A percentile compares a stretch with the other conserved stretches of the same genome.
Evolutionary conservation across 2,113 vertebrate species (phyloP).

Genomic region (Rhegmatorhina hoffmannsi): DNA sequence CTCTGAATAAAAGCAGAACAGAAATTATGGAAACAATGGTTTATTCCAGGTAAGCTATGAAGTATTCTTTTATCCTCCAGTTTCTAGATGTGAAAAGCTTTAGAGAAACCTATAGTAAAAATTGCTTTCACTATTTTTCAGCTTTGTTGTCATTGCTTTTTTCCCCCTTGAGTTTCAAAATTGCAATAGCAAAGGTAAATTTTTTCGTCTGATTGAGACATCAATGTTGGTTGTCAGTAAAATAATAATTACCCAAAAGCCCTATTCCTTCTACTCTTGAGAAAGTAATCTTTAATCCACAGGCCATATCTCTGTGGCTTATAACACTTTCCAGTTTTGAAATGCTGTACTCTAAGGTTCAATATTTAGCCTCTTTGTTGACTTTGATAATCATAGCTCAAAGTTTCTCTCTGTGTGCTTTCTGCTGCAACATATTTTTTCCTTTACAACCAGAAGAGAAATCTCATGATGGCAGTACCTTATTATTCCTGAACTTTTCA

Average conservation of each 20-base stretch:
- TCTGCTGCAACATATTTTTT: not conserved
- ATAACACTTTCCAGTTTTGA: not conserved
- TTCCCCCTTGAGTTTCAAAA: not conserved
- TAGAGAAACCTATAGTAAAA: conserved; percentile 9
- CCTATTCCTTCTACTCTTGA: not conserved
- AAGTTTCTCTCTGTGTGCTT: not conserved
- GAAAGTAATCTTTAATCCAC: not conserved
- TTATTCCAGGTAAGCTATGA: not conserved
- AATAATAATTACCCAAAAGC: not conserved
- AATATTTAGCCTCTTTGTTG: not conserved
- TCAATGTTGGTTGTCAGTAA: not conserved
- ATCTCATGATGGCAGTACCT: not conserved
- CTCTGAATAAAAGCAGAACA: not conserved
- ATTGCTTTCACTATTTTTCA: not conserved
- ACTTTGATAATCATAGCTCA: not conserved
- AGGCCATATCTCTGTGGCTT: not conserved
- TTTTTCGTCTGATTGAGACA: not conserved
- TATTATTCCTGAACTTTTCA: not conserved
- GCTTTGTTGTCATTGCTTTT: not conserved
- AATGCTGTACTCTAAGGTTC: not conserved
- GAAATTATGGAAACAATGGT: not conserved
- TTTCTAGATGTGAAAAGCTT: not conserved
- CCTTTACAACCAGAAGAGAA: not conserved
- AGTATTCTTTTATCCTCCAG: conserved; percentile 3
- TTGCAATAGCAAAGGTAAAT: conserved; percentile 9